Base-by-base conservation (phyloP, 1,140 invertebrate genomes). In the Helicoverpa zea region DNA sequence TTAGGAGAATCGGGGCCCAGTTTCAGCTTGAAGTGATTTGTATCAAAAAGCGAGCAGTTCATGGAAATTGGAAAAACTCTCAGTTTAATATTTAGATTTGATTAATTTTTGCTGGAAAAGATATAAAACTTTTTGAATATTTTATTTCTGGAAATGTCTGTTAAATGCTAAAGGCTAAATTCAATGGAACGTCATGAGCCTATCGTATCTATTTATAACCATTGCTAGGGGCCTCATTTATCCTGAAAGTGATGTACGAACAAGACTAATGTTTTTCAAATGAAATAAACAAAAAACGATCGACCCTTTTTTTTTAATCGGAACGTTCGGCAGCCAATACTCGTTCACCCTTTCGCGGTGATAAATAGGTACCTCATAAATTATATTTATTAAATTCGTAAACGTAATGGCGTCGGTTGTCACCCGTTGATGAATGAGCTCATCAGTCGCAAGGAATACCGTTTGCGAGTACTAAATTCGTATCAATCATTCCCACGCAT, bases 401-500 rank as follows among this genome's bases (percentile, higher is more conserved):
- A 64, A 66, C 61, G 75, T 77, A 77, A 77, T 66, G 51, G 75
- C 29, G 61, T 23, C n/a, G 49, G 75, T 77, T 77, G 75, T 77
- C 75, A 77, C 61, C 61, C 14, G 61, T 49, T 77, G 75, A 77
- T 77, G 75, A 77, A 77, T 77, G 75, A 16, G 61, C 75, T 77
- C 75, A 77, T 77, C 75, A 77, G 75, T 77, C 61, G 18, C 51
- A 64, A 77, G 75, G 75, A 77, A 54, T 77, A 66, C 61, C 47
- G 75, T 77, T 64, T 30, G 23, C 75, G 75, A 61, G 75, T 77
- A 66, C 75, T 77, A 77, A 77, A 77, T 66, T 66, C 75, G 61
- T 77, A 77, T 77, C 75, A 77, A 77, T 77, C 75, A 77, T 77
- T 77, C 61, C 66, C 75, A 77, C 75, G 75, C 75, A 77, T 77